These are phyloP conservation scores for Megalopta genalis DNA, from an alignment of 1,140 invertebrate genomes.

Conservation along the genomic window DNA sequence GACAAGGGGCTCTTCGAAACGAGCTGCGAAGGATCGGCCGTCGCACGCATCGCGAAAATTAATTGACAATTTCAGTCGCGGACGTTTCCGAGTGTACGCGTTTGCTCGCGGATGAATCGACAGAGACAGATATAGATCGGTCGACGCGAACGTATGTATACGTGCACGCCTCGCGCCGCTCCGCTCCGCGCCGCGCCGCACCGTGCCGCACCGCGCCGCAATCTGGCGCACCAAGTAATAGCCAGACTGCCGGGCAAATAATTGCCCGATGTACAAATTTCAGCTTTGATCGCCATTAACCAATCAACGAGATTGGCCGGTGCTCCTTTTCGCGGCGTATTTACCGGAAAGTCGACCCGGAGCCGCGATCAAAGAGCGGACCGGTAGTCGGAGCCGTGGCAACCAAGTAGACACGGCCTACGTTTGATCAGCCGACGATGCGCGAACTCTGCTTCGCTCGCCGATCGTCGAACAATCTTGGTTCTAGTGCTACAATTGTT, in stretches of 20 bases:
- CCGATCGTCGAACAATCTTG: conserved; percentile 15
- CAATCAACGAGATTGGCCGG: conserved; percentile 38
- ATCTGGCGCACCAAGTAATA: conserved; percentile 42
- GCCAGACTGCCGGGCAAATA: conserved; percentile 43
- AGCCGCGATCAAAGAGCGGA: conserved; percentile 30
- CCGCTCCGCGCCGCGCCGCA: too few relatives aligned
- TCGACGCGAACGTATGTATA: not conserved
- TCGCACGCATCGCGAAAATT: not conserved
- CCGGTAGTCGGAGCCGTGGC: not conserved
- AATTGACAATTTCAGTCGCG: not conserved
- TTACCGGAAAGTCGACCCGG: conserved; percentile 43
- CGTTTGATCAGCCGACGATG: conserved; percentile 49
- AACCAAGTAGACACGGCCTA: conserved; percentile 23
- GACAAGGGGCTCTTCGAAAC: not conserved
- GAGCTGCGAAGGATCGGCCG: not conserved
- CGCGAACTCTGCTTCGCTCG: conserved; percentile 25
- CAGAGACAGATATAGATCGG: conserved; percentile 5
- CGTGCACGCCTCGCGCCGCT: conserved; percentile 7
- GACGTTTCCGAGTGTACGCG: not conserved
- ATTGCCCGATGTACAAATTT: conserved; percentile 51
- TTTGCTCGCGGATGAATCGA: not conserved
- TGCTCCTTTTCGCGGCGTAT: conserved; percentile 27
- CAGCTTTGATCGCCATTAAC: conserved; percentile 39
- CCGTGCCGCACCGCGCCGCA: conserved; percentile 18
- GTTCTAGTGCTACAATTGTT: too few relatives aligned